Base-by-base conservation (phyloP, 2,113 vertebrate genomes). In the Mobula birostris region DNA sequence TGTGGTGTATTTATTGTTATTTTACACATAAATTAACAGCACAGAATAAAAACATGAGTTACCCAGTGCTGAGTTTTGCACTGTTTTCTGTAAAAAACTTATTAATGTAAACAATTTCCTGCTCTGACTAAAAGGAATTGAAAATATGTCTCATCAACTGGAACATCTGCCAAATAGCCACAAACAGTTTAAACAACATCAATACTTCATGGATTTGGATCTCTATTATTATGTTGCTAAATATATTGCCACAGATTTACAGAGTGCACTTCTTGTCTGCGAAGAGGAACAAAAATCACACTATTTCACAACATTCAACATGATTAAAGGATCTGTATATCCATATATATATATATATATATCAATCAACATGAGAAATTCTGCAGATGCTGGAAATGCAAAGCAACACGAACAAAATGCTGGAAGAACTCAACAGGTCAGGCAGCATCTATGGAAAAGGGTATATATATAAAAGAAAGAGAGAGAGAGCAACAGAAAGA, bases 271-370 rank as follows among this genome's bases (percentile, higher is more conserved):
- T 74, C 91, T 74, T 74, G 7, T 72, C 32, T 76, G 40, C 36
- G 70, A 93, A 74, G 68, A 56, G 85, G 32, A 72, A 76, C 36
- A 93, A 74, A 74, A 48, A 96, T 95, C 96, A 96, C 27, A 95
- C 95, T 94, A 95, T 95, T 96, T 96, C 96, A 96, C 97, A 97
- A 98, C 97, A 95, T 96, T 97, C 95, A 77, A 1, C 96, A 96
- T 96, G 95, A 97, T 96, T 97, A 97, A 97, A 97, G 96, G 96
- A 96, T 95, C 95, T 96, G 96, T 96, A 97, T 96, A 97, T 87
- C 24, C 12, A 36, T 40, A 80, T 80, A 80, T 80, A 32, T n/a
- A 79, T 82, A 40, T 82, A 82, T 40, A 48, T 87, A 87, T 87
- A 61, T 36, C 48, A 48, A 48, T 48, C 48, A 48, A 48, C 48